Conservation (phyloP, 2,113 vertebrate species). For the Corythornis madagascariensis region DNA sequence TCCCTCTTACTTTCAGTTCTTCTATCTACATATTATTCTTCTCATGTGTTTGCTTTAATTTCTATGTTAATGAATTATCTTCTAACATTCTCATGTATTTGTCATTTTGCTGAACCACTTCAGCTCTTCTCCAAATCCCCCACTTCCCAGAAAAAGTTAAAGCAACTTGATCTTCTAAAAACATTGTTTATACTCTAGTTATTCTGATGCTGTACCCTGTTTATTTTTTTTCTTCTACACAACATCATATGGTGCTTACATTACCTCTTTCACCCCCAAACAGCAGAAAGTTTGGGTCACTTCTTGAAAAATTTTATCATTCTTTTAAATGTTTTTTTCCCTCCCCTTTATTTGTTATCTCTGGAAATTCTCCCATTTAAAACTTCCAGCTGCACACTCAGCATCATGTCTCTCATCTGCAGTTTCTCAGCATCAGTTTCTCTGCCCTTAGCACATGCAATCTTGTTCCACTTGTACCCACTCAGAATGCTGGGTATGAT, state of each 20-base stretch:
- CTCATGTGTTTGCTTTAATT: background rate
- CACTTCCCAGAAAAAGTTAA: background rate
- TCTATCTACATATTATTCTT: background rate
- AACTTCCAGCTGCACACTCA: background rate
- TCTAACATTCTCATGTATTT: background rate
- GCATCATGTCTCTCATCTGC: background rate
- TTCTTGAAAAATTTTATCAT: background rate
- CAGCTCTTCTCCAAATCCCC: background rate
- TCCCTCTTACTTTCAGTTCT: background rate
- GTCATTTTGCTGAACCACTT: background rate
- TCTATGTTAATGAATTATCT: background rate
- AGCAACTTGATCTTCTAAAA: background rate
- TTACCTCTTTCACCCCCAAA: background rate
- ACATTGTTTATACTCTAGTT: background rate
- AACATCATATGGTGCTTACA: background rate
- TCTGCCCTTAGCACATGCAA: constrained; percentile 17
- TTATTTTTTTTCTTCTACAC: background rate
- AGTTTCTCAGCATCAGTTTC: constrained; percentile 1
- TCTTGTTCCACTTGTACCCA: background rate
- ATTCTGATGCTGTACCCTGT: background rate
- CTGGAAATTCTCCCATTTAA: background rate
- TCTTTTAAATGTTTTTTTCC: background rate
- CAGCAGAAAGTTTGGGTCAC: background rate
- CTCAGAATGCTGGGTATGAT: background rate
- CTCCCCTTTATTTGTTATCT: background rate